phyloP scores from a whole-genome alignment of 1,140 invertebrate species.

The Thaumatotibia leucotreta region DNA sequence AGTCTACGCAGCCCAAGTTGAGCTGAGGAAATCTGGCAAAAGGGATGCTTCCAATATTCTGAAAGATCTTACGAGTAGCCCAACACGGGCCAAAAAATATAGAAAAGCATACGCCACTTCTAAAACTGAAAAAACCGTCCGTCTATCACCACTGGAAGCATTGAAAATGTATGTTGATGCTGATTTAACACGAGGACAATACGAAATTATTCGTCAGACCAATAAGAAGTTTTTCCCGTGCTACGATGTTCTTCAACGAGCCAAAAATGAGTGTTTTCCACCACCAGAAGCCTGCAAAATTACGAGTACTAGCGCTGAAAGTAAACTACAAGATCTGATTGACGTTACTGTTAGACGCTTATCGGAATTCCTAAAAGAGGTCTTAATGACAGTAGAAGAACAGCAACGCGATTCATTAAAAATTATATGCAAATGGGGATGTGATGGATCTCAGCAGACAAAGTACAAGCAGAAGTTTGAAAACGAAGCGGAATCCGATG shows the following conservation, averaged over 20 bases:
- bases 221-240: slow-evolving; percentile 28
- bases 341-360: background rate
- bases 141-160: background rate
- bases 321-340: background rate
- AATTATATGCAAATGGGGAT: slow-evolving; percentile 19
- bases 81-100: no score
- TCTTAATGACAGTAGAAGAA: background rate
- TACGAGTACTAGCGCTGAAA: background rate
- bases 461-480: slow-evolving; percentile 24
- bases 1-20: no score
- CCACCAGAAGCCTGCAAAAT: slow-evolving; percentile 14
- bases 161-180: slow-evolving; percentile 13
- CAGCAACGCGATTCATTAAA: background rate
- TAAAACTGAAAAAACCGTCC: no score
- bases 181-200: background rate
- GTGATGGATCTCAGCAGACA: slow-evolving; percentile 24
- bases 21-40: no score
- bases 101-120: no score
- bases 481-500: slow-evolving; percentile 14
- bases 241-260: slow-evolving; percentile 26
- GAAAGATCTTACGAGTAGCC: no score
- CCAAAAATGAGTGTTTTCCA: slow-evolving; percentile 24
- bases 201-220: slow-evolving; percentile 14
- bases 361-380: background rate
- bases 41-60: no score